A percentile compares a stretch with the other conserved stretches of the same genome.
These are phyloP conservation scores for Tenebrosternarchus preto DNA, from an alignment of 2,113 vertebrate genomes.

Conservation along the genomic window DNA sequence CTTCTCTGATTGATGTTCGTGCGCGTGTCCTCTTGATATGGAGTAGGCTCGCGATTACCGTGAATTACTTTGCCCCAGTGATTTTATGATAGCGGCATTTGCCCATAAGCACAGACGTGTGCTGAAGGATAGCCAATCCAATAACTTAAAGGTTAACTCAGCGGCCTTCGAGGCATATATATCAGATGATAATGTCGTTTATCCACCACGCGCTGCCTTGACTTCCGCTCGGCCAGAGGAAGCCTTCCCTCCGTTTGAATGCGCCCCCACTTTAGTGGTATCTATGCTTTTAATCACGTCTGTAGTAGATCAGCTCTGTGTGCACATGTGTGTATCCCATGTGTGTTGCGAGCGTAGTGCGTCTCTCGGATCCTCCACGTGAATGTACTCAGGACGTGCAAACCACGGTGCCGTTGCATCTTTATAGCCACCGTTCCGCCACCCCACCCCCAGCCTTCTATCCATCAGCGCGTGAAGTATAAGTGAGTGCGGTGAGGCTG, in stretches of 20 bases:
- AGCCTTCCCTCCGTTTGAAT: background rate
- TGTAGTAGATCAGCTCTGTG: background rate
- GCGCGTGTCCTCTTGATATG: background rate
- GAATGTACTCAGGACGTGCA: too few species aligned
- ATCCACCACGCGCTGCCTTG: background rate
- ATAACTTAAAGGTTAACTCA: slow-evolving; percentile 47
- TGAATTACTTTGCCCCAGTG: slow-evolving; percentile 21
- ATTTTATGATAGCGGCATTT: slow-evolving; percentile 37
- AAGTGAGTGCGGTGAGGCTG: slow-evolving; percentile 28
- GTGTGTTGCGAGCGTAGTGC: too few species aligned
- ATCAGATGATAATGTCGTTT: background rate
- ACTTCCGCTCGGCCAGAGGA: background rate
- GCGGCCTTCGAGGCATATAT: slow-evolving; percentile 10
- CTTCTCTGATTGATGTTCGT: background rate
- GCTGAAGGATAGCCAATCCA: background rate
- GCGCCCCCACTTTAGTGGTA: background rate
- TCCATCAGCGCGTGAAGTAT: slow-evolving; percentile 41
- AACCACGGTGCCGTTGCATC: background rate
- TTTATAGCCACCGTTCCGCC: slow-evolving; percentile 1
- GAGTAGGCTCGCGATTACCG: background rate
- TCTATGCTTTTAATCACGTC: background rate
- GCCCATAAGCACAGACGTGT: slow-evolving; percentile 29
- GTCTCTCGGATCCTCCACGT: background rate
- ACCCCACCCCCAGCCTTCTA: slow-evolving; percentile 4
- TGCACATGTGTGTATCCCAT: slow-evolving; percentile 16